Conservation (phyloP, 2,113 vertebrate genomes). For the Vireo altiloquus region DNA sequence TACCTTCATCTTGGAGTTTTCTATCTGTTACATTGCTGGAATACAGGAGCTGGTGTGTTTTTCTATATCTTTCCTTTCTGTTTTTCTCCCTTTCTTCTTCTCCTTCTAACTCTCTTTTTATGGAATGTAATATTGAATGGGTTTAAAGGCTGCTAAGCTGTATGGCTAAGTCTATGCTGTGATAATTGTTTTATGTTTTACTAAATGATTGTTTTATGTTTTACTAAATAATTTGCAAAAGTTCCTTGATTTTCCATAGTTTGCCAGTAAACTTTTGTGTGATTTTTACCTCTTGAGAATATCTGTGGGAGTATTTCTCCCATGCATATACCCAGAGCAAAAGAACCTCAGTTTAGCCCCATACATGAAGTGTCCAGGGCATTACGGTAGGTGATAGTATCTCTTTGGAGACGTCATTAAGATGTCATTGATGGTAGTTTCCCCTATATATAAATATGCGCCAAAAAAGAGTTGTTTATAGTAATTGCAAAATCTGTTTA, state of each 20-base stretch:
- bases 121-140: not conserved
- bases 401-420: not conserved
- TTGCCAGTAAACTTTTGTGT: not conserved
- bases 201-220: not conserved
- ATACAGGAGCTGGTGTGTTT: no score
- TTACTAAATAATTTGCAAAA: not conserved
- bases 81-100: not conserved
- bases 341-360: accelerated
- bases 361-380: no score
- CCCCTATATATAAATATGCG: not conserved
- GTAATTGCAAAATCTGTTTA: not conserved
- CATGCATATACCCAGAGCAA: accelerated
- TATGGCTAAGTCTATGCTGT: no score
- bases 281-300: not conserved
- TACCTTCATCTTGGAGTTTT: not conserved
- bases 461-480: not conserved
- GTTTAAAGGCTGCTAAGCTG: not conserved
- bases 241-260: not conserved
- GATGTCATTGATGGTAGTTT: not conserved
- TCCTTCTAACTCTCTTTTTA: not conserved
- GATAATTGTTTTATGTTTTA: not conserved
- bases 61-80: not conserved
- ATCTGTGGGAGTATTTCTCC: not conserved
- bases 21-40: not conserved
- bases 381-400: accelerated